phyloP scores from a whole-genome alignment of 2,113 vertebrate species.

The Polyodon spathula region DNA sequence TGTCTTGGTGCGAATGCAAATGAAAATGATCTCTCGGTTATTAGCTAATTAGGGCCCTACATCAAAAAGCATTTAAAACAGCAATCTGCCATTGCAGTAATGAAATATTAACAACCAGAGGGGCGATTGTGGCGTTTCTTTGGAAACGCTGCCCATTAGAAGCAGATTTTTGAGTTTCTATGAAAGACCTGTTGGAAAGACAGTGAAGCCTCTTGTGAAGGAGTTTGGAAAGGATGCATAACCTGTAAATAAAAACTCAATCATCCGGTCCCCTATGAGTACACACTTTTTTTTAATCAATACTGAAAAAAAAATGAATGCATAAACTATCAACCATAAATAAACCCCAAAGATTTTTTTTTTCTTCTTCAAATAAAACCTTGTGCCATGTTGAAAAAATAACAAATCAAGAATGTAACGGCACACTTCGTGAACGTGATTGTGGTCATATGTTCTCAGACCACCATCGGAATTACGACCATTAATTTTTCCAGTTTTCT shows the following conservation, averaged over 20 bases:
- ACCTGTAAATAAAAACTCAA: conserved; percentile 31
- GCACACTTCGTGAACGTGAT: background rate
- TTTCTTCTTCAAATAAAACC: background rate
- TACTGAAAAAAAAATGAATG: background rate
- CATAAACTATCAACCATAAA: no score
- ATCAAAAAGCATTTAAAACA: conserved; percentile 50
- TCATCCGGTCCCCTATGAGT: conserved; percentile 32
- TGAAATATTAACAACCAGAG: conserved; percentile 52
- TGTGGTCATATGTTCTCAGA: no score
- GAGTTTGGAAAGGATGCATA: conserved; percentile 22
- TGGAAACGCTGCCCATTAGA: conserved; percentile 43
- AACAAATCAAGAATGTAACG: background rate
- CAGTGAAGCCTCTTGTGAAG: conserved; percentile 22
- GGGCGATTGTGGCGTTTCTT: conserved; percentile 42
- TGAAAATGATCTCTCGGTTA: conserved; percentile 35
- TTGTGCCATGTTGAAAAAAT: background rate
- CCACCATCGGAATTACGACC: no score
- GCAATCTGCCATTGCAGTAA: conserved; percentile 42
- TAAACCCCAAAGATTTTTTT: no score
- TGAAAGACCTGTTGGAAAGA: conserved; percentile 30
- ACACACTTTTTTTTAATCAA: conserved; percentile 3
- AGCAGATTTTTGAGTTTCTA: conserved; percentile 20
- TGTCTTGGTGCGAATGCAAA: conserved; percentile 25
- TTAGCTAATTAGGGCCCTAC: conserved; percentile 47
- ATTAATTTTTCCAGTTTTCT: no score